Percentiles rank a stretch among this genome's conserved stretches.
phyloP scores from a whole-genome alignment of 2,797 vertebrate genomes.

The Danio aesculapii region DNA sequence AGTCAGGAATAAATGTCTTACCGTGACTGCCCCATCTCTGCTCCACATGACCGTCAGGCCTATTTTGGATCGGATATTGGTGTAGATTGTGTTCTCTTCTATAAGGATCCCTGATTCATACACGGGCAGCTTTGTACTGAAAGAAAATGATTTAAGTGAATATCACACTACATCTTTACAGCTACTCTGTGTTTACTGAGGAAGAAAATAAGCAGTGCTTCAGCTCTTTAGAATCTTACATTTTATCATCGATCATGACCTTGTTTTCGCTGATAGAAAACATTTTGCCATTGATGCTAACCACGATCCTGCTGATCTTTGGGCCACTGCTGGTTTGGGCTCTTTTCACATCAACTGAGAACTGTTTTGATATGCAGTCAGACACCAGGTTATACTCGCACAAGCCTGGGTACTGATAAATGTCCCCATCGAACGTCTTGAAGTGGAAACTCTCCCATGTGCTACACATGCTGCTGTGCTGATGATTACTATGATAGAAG shows the following conservation, averaged over 20 bases:
- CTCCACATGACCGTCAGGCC: slow-evolving; percentile 90
- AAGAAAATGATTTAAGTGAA: slow-evolving; percentile 19
- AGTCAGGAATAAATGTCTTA: slow-evolving; percentile 63
- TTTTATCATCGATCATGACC: slow-evolving; percentile 75
- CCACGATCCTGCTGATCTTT: slow-evolving; percentile 78
- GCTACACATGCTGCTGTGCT: slow-evolving; percentile 90
- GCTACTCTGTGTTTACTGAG: background rate
- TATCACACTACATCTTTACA: background rate
- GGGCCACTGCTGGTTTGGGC: slow-evolving; percentile 63
- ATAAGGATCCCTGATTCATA: slow-evolving; percentile 82
- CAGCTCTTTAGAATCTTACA: slow-evolving; percentile 77
- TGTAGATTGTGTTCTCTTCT: slow-evolving; percentile 82
- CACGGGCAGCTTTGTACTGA: slow-evolving; percentile 74
- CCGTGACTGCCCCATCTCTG: slow-evolving; percentile 87
- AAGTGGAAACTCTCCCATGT: slow-evolving; percentile 93
- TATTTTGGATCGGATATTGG: slow-evolving; percentile 84
- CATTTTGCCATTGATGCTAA: slow-evolving; percentile 81
- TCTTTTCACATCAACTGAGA: slow-evolving; percentile 88
- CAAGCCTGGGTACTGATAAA: slow-evolving; percentile 86
- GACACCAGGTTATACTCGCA: slow-evolving; percentile 93
- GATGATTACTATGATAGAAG: slow-evolving; percentile 78
- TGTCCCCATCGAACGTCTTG: slow-evolving; percentile 92
- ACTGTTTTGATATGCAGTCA: slow-evolving; percentile 84
- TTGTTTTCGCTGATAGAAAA: slow-evolving; percentile 77
- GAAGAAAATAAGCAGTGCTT: background rate